Conservation (phyloP, 2,113 vertebrate species). For the Hydrochoerus hydrochaeris region DNA sequence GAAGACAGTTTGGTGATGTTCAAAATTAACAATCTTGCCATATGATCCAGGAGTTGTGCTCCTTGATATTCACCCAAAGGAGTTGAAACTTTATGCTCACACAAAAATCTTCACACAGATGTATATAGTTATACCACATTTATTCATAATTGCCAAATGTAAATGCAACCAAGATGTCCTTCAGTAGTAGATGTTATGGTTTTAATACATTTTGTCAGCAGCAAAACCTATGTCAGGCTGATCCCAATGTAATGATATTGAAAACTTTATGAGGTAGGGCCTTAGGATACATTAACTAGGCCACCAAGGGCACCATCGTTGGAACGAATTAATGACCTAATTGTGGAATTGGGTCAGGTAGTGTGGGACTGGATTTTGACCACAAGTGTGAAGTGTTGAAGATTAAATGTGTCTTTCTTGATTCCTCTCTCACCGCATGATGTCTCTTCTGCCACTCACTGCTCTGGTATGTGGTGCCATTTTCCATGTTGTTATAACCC, state of each 20-base stretch:
- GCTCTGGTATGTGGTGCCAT: not conserved
- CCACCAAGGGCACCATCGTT: not conserved
- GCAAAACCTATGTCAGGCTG: no score
- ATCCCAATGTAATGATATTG: not conserved
- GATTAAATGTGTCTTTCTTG: not conserved
- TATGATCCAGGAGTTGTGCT: not conserved
- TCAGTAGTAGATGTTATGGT: not conserved
- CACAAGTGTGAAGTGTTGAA: not conserved
- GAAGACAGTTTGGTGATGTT: not conserved
- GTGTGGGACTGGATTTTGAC: not conserved
- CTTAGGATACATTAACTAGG: not conserved
- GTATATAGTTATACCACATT: not conserved
- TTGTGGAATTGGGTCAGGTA: not conserved
- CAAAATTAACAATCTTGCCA: not conserved
- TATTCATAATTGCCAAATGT: not conserved
- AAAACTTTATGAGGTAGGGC: not conserved
- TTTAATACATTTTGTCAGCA: not conserved
- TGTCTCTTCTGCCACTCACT: not conserved
- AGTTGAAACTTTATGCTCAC: not conserved
- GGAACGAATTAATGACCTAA: not conserved
- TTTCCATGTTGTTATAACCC: not conserved
- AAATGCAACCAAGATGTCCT: not conserved
- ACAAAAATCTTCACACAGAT: not conserved
- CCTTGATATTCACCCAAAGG: not conserved
- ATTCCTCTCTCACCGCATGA: not conserved